Percentiles rank a stretch among this genome's conserved stretches.
phyloP scores from a whole-genome alignment of 2,797 vertebrate genomes.

The Coendou prehensilis region DNA sequence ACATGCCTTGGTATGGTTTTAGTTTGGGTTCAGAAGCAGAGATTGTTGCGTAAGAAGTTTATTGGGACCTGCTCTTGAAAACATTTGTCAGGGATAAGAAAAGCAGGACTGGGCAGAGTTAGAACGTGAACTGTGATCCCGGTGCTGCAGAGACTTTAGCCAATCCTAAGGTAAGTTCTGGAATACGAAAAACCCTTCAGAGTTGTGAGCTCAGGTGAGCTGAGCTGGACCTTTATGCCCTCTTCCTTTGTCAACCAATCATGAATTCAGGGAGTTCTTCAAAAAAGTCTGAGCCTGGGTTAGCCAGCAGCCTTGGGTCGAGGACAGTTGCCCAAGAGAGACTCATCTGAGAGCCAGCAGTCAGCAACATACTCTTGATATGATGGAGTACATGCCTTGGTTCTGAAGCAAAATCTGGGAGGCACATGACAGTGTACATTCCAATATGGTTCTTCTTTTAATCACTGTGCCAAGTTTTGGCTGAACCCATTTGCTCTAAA shows the following conservation, averaged over 20 bases:
- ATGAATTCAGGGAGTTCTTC: neutral
- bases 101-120: neutral
- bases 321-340: neutral
- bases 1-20: neutral
- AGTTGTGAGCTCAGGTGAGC: neutral
- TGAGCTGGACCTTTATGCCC: neutral
- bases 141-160: neutral
- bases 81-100: neutral
- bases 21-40: neutral
- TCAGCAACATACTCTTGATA: neutral
- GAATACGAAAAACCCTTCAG: neutral
- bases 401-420: neutral
- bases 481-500: neutral
- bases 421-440: neutral
- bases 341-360: neutral
- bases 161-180: neutral
- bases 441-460: neutral
- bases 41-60: neutral
- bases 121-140: neutral
- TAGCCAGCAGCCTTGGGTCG: neutral
- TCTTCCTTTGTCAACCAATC: neutral
- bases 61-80: neutral
- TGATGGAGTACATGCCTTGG: neutral
- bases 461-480: neutral
- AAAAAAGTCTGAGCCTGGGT: neutral